Evolutionary conservation across 2,113 vertebrate genomes (phyloP).

Genomic region (Hippocampus comes): DNA sequence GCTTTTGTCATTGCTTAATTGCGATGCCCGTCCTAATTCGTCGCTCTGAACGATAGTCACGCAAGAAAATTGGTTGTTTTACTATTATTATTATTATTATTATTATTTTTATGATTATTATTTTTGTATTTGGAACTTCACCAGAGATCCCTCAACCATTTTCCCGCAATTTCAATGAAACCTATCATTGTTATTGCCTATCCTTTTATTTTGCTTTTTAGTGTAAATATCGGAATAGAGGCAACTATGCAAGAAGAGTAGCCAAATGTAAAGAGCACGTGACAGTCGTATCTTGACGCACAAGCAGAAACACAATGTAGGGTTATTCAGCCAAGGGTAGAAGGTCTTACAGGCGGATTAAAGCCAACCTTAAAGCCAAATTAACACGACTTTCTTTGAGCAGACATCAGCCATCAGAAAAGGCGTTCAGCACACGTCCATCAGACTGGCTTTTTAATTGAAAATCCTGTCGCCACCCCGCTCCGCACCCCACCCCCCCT

Average conservation of each 20-base stretch:
- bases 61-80: no score
- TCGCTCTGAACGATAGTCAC: no score
- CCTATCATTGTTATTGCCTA: no score
- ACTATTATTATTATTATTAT: no score
- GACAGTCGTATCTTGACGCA: background rate
- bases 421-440: slow-evolving; percentile 25
- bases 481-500: slow-evolving; percentile 10
- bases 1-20: no score
- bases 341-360: slow-evolving; percentile 15
- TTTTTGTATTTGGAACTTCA: no score
- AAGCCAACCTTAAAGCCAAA: slow-evolving; percentile 8
- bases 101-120: no score
- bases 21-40: no score
- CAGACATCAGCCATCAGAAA: slow-evolving; percentile 7
- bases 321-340: background rate
- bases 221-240: background rate
- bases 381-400: slow-evolving; percentile 6
- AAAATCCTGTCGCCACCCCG: slow-evolving; percentile 25
- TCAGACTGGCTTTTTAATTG: slow-evolving; percentile 43
- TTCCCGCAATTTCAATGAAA: no score
- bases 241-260: background rate
- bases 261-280: background rate
- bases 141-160: no score
- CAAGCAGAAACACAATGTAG: background rate
- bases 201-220: no score